A percentile compares a stretch with the other conserved stretches of the same genome.
Conservation (phyloP, 2,113 vertebrate species). For the Nanorana parkeri region DNA sequence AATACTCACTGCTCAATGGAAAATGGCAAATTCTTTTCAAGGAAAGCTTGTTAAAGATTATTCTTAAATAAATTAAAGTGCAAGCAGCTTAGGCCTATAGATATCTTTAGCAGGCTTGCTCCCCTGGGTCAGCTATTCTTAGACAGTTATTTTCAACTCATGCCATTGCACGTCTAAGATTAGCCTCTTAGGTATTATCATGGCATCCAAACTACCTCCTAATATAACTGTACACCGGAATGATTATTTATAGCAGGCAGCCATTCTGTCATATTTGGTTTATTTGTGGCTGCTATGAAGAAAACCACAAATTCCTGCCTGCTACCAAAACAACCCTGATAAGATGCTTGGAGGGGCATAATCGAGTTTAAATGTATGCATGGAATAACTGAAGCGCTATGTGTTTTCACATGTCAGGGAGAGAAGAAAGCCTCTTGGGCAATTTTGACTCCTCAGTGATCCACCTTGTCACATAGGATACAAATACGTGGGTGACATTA, state of each 20-base stretch:
- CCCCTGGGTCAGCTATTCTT: conserved; percentile 99
- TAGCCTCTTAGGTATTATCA: conserved; percentile 95
- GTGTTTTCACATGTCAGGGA: conserved; percentile 60
- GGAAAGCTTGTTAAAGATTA: conserved; percentile 56
- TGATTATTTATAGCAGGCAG: conserved; percentile 89
- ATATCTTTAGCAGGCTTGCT: conserved; percentile 81
- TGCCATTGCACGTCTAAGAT: conserved; percentile 97
- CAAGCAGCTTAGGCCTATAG: conserved; percentile 63
- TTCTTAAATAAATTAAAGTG: conserved; percentile 64
- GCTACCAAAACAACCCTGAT: conserved; percentile 79
- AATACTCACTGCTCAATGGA: conserved; percentile 30
- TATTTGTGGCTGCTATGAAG: conserved; percentile 84
- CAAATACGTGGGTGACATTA: conserved; percentile 62
- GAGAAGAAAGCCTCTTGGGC: conserved; percentile 55
- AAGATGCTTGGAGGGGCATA: conserved; percentile 71
- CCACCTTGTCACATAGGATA: conserved; percentile 54
- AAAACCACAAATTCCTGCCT: conserved; percentile 83
- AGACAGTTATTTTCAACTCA: conserved; percentile 96
- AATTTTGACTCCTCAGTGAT: conserved; percentile 53
- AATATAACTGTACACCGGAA: conserved; percentile 93
- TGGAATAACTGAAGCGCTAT: conserved; percentile 59
- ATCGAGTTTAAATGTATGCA: conserved; percentile 65
- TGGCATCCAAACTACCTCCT: conserved; percentile 91
- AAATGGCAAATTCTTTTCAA: conserved; percentile 47
- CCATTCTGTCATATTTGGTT: conserved; percentile 87